phyloP scores from a whole-genome alignment of 2,113 vertebrate genomes.

The Melanostigma gelatinosum region DNA sequence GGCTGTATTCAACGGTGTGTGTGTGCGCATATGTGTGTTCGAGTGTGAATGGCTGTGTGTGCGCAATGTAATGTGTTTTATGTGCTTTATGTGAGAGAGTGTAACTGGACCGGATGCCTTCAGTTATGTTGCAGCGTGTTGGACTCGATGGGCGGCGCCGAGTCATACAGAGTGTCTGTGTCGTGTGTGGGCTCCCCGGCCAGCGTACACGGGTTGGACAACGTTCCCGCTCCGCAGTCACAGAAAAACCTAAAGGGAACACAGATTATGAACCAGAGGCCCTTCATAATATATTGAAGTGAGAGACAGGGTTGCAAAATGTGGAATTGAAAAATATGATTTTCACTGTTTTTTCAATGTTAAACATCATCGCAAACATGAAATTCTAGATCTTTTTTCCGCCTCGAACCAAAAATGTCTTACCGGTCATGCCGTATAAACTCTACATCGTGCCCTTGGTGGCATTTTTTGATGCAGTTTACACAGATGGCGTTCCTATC shows the following conservation, averaged over 20 bases:
- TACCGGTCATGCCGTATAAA: slow-evolving; percentile 99
- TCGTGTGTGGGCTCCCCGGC: slow-evolving; percentile 99
- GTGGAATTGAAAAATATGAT: not conserved
- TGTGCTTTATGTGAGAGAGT: slow-evolving; percentile 63
- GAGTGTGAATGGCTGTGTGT: slow-evolving; percentile 55
- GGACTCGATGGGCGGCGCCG: slow-evolving; percentile 99
- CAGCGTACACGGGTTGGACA: slow-evolving; percentile 99
- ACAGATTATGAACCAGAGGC: not conserved
- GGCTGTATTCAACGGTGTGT: slow-evolving; percentile 55
- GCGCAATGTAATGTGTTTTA: slow-evolving; percentile 57
- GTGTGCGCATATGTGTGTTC: slow-evolving; percentile 22
- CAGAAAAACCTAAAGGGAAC: slow-evolving; percentile 93
- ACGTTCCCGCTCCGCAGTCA: slow-evolving; percentile 98
- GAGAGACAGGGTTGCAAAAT: no score
- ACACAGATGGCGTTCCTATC: slow-evolving; percentile 99
- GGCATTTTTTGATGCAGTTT: slow-evolving; percentile 99
- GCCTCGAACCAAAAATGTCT: slow-evolving; percentile 39
- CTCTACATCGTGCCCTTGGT: slow-evolving; percentile 99
- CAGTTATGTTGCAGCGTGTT: slow-evolving; percentile 99
- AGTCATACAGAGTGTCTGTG: slow-evolving; percentile 99
- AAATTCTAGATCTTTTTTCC: not conserved
- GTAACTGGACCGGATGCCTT: slow-evolving; percentile 68
- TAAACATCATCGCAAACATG: not conserved
- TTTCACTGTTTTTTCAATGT: not conserved
- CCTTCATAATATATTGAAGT: not conserved